Conservation (phyloP, 2,113 vertebrate species). For the Oostethus manadensis region DNA sequence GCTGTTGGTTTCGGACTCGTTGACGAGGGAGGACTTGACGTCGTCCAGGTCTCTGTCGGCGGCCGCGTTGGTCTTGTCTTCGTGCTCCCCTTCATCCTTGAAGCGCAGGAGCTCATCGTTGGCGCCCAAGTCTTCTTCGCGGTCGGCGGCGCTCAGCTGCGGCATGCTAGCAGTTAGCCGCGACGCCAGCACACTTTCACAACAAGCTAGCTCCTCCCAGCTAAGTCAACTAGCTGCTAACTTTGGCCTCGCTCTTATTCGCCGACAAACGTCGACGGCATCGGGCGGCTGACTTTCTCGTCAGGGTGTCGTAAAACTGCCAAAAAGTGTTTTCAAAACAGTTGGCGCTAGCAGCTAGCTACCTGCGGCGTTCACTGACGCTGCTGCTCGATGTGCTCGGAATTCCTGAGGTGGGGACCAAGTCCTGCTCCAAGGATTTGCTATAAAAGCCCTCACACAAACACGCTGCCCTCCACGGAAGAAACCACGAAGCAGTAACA, state of each 20-base stretch:
- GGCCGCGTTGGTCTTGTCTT: conserved; percentile 81
- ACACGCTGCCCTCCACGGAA: rapidly evolving
- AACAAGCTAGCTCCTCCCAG: background rate
- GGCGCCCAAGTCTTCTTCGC: conserved; percentile 83
- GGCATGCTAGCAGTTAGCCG: conserved; percentile 65
- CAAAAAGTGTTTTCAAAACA: background rate
- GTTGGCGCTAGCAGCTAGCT: background rate
- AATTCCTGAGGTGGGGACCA: conserved; percentile 38
- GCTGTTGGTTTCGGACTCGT: conserved; percentile 85
- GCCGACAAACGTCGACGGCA: background rate
- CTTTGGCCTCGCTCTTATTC: background rate
- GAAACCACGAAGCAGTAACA: background rate
- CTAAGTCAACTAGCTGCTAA: no score
- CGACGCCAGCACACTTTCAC: background rate
- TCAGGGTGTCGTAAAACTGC: background rate
- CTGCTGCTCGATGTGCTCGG: conserved; percentile 4
- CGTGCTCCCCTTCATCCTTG: conserved; percentile 86
- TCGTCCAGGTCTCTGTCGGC: conserved; percentile 84
- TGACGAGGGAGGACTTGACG: conserved; percentile 86
- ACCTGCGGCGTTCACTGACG: conserved; percentile 43
- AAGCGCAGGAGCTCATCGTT: conserved; percentile 87
- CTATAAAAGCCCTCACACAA: background rate
- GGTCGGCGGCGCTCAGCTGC: conserved; percentile 55
- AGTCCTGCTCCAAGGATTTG: background rate
- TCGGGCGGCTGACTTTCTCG: background rate